Evolutionary conservation across 2,888 invertebrate species (phyloP), one percentile per base, ranked within the genome.

Genomic region (Crossocerus cetratus): DNA sequence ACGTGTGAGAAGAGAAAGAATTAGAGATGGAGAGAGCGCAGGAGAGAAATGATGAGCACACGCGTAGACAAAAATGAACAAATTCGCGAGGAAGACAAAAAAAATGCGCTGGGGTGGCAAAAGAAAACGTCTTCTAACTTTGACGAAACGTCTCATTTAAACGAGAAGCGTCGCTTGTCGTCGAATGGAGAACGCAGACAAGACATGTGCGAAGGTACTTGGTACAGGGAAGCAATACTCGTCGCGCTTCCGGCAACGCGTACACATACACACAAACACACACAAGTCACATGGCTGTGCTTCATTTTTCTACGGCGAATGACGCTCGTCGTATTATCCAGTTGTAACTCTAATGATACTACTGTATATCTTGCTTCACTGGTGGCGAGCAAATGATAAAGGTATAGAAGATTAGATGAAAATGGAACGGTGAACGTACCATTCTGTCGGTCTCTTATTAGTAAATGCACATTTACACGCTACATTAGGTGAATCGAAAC

Each of bases 401-500:
- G 49, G 58, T 45, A 44, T 60, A 53, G 57, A 59, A 54, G 14
- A 65, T 68, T 65, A 32, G 63, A 58, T 75, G 59, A 67, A 70
- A 80, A 84, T 76, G 84, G 83, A 88, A 84, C 84, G 86, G 83
- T 85, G 79, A 84, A 88, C 79, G 86, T 89, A 89, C 88, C 88
- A 88, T 89, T 90, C 87, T 87, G 88, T 89, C 89, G 86, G 85
- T 87, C 84, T 86, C 86, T 86, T 86, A 84, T 84, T 84, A 84
- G 79, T 82, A 84, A 85, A 84, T 86, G 85, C 82, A 86, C 83
- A 85, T 85, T 87, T 85, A 87, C 85, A 87, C 83, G 85, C 83
- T 87, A 86, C 77, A 80, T 84, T 87, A 87, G 84, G 83, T 81
- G 77, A 86, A 75, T 69, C 77, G 68, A 82, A 59, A 71, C 32